Evolutionary conservation across 2,888 invertebrate species (phyloP).

Genomic region (Pristionchus mayeri): DNA sequence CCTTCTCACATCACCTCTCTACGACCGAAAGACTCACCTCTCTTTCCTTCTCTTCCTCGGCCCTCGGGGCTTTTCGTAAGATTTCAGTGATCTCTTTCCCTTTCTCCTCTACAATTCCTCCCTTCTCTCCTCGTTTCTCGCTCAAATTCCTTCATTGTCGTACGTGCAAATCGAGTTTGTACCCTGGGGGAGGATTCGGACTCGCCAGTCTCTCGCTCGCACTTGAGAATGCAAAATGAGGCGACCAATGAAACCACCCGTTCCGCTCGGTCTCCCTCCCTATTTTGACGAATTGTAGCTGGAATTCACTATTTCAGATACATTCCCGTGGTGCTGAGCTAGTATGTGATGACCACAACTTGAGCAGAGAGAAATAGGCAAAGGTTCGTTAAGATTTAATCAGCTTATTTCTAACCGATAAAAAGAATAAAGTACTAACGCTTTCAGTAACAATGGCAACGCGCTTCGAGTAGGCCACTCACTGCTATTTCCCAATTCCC

Average conservation of each 20-base stretch:
- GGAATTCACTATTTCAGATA: neutral
- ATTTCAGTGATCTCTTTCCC: neutral
- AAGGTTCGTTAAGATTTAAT: neutral
- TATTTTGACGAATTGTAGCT: neutral
- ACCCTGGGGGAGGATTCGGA: too few species aligned
- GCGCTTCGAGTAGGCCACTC: neutral
- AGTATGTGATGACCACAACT: constrained; percentile 32
- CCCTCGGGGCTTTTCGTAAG: neutral
- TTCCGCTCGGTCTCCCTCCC: neutral
- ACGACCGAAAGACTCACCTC: constrained; percentile 9
- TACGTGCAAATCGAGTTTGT: neutral
- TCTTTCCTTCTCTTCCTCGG: neutral
- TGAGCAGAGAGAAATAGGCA: constrained; percentile 27
- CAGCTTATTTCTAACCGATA: neutral
- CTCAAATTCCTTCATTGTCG: neutral
- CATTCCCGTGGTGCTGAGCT: neutral
- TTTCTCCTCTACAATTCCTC: too few species aligned
- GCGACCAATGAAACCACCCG: neutral
- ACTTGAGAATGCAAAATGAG: neutral
- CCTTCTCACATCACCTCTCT: constrained; percentile 42
- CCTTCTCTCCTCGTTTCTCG: constrained; percentile 3
- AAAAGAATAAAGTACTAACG: neutral
- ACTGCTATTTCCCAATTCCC: constrained; percentile 14
- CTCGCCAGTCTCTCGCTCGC: too few species aligned
- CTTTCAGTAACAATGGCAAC: constrained; percentile 22